Evolutionary conservation across 2,888 invertebrate species (phyloP).

Genomic region (Ommatoiulus sabulosus): DNA sequence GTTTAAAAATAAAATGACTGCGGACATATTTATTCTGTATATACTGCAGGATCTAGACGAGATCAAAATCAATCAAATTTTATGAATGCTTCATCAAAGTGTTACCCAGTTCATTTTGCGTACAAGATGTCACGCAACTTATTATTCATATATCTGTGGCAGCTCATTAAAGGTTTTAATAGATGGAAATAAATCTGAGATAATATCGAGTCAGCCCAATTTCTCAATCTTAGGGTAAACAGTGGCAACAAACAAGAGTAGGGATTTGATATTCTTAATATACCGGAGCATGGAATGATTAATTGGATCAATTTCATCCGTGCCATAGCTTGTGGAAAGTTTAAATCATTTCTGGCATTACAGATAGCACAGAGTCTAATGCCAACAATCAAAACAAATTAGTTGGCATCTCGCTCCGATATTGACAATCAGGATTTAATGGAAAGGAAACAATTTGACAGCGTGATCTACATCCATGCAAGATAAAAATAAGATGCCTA

Average conservation of each 20-base stretch:
- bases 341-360: constrained; percentile 51
- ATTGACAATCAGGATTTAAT: constrained; percentile 31
- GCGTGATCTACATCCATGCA: neutral
- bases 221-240: constrained; percentile 18
- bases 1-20: too few species aligned
- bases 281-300: neutral
- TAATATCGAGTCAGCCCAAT: neutral
- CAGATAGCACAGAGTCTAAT: neutral
- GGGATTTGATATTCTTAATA: constrained; percentile 1
- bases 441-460: constrained; percentile 33
- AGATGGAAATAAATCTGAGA: neutral
- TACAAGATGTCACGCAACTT: neutral
- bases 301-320: constrained; percentile 41
- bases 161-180: neutral
- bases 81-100: too few species aligned
- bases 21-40: too few species aligned
- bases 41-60: too few species aligned
- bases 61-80: too few species aligned
- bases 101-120: neutral
- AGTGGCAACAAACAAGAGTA: neutral
- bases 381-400: constrained; percentile 50
- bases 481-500: constrained; percentile 1
- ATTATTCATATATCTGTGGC: constrained; percentile 12
- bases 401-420: constrained; percentile 17
- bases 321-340: neutral